phyloP scores from a whole-genome alignment of 2,888 invertebrate genomes.

The Quadriops clusia region DNA sequence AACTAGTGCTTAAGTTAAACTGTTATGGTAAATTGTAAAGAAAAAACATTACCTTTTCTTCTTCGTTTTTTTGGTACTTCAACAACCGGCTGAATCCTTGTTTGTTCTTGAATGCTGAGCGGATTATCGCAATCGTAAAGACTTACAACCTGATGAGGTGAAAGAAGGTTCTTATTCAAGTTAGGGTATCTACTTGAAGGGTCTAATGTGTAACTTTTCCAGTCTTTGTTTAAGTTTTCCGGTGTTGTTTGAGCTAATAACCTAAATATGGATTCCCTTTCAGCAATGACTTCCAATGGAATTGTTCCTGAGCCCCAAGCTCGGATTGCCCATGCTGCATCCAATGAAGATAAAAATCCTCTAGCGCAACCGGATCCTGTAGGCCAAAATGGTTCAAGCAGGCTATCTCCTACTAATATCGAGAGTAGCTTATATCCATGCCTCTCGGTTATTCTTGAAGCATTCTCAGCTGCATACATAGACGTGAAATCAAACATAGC shows the following conservation, averaged over 20 bases:
- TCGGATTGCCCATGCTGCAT: constrained; percentile 88
- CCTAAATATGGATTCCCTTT: constrained; percentile 83
- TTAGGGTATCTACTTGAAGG: constrained; percentile 80
- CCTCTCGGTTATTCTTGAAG: constrained; percentile 65
- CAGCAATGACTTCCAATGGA: constrained; percentile 78
- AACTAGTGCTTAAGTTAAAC: background rate
- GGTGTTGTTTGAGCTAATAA: constrained; percentile 87
- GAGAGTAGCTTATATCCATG: constrained; percentile 72
- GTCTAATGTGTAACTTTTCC: constrained; percentile 75
- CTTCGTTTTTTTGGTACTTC: constrained; percentile 57
- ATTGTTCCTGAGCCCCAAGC: constrained; percentile 59
- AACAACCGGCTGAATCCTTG: constrained; percentile 24
- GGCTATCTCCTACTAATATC: constrained; percentile 89
- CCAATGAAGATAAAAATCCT: constrained; percentile 90
- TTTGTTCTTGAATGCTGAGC: constrained; percentile 43
- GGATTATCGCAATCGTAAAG: constrained; percentile 63
- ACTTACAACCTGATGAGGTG: constrained; percentile 62
- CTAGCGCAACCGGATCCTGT: constrained; percentile 97
- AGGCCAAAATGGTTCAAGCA: constrained; percentile 98
- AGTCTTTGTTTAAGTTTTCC: constrained; percentile 86
- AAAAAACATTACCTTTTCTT: constrained; percentile 40
- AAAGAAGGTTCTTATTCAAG: constrained; percentile 61
- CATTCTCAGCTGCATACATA: constrained; percentile 95
- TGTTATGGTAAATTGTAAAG: background rate
- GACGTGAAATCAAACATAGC: constrained; percentile 99